Conservation (phyloP, 1,140 invertebrate species). For the Gryllus bimaculatus region DNA sequence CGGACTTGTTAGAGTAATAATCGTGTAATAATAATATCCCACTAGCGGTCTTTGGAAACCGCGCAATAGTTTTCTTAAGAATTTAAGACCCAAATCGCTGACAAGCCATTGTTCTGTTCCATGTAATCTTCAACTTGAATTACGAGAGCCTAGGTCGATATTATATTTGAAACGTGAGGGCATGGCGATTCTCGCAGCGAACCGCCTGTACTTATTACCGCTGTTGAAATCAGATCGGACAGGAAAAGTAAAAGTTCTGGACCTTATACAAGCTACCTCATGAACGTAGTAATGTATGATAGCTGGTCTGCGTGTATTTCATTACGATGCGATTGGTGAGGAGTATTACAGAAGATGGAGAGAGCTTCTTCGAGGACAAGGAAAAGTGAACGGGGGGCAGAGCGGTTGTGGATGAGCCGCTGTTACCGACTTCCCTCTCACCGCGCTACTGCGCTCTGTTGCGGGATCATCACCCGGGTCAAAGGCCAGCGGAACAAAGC, state of each 20-base stretch:
- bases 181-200: not conserved
- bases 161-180: conserved; percentile 4
- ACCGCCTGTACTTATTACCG: not conserved
- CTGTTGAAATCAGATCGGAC: conserved; percentile 1
- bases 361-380: no score
- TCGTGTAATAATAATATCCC: not conserved
- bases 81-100: conserved; percentile 4
- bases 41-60: not conserved
- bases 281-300: not conserved
- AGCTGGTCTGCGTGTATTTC: not conserved
- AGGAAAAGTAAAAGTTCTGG: not conserved
- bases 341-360: not conserved
- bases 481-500: no score
- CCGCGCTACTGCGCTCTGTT: no score
- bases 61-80: conserved; percentile 1
- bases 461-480: no score
- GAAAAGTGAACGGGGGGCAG: no score
- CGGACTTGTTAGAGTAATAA: not conserved
- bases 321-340: not conserved
- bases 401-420: no score
- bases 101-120: conserved; percentile 1
- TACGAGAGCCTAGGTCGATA: not conserved
- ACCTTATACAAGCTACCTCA: not conserved
- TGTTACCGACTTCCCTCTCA: no score
- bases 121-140: conserved; percentile 1